These are phyloP conservation scores for Dasysyrphus albostriatus DNA, from an alignment of 2,888 invertebrate species.

Conservation along the genomic window DNA sequence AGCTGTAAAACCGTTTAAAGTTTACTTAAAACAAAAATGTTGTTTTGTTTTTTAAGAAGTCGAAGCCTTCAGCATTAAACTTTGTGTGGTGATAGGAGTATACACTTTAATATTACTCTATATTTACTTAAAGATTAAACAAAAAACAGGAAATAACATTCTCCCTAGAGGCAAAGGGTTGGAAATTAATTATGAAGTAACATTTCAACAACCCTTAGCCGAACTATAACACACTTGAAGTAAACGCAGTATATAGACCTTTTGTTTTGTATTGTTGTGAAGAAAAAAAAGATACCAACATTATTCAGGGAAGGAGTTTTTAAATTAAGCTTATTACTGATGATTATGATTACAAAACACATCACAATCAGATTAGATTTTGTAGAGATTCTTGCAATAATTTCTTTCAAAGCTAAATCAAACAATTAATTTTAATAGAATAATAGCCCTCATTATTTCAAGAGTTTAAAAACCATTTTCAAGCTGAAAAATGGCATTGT, in stretches of 20 bases:
- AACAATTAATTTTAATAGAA: too few relatives aligned
- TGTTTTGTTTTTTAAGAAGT: neutral
- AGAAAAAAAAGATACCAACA: neutral
- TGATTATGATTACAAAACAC: too few relatives aligned
- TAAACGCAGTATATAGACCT: neutral
- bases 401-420: too few relatives aligned
- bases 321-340: slow-evolving; percentile 13
- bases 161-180: neutral
- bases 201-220: neutral
- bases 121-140: slow-evolving; percentile 9
- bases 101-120: neutral
- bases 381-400: too few relatives aligned
- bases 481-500: too few relatives aligned
- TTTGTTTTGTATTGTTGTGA: neutral
- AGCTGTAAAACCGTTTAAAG: slow-evolving; percentile 20
- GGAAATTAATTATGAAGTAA: neutral
- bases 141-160: slow-evolving; percentile 4
- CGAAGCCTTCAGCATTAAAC: neutral
- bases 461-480: too few relatives aligned
- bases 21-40: neutral
- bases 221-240: neutral
- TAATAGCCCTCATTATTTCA: too few relatives aligned
- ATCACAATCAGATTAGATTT: too few relatives aligned
- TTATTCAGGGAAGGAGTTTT: neutral
- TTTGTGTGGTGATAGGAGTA: neutral